These are phyloP conservation scores for Microplitis demolitor DNA, from an alignment of 1,140 invertebrate genomes.

Conservation along the genomic window DNA sequence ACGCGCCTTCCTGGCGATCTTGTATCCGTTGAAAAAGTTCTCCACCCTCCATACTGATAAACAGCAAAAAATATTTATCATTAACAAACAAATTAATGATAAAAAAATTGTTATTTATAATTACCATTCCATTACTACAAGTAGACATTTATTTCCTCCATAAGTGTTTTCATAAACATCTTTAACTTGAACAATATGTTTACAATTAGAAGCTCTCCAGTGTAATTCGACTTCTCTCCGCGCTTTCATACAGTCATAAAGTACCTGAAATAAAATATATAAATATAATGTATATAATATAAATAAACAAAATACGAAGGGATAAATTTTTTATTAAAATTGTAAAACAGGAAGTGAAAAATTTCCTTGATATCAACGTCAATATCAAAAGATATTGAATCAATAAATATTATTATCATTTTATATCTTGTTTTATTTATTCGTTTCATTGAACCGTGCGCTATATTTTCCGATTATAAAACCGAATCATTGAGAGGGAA, in stretches of 20 bases:
- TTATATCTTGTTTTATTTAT: not conserved
- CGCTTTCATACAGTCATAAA: constrained; percentile 90
- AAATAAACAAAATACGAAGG: not conserved
- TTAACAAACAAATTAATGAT: not conserved
- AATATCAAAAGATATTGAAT: too few species aligned
- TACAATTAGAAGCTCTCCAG: constrained; percentile 87
- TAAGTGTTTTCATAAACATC: constrained; percentile 98
- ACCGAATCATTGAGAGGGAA: constrained; percentile 38
- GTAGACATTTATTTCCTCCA: constrained; percentile 84
- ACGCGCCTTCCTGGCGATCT: constrained; percentile 88
- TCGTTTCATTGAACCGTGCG: constrained; percentile 11
- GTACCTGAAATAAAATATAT: constrained; percentile 66
- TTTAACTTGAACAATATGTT: constrained; percentile 86
- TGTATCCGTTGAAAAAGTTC: constrained; percentile 97
- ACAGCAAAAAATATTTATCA: not conserved
- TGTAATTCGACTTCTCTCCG: constrained; percentile 94
- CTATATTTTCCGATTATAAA: not conserved
- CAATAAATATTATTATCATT: too few species aligned
- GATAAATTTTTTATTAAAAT: too few species aligned
- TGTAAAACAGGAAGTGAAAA: too few species aligned
- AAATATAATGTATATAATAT: not conserved
- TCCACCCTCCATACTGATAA: constrained; percentile 89
- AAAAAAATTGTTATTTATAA: constrained; percentile 27
- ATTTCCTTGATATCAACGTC: too few species aligned
- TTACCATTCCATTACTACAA: constrained; percentile 98